Evolutionary conservation across 1,140 invertebrate species (phyloP).

Genomic region (Xylocopa sonorina): DNA sequence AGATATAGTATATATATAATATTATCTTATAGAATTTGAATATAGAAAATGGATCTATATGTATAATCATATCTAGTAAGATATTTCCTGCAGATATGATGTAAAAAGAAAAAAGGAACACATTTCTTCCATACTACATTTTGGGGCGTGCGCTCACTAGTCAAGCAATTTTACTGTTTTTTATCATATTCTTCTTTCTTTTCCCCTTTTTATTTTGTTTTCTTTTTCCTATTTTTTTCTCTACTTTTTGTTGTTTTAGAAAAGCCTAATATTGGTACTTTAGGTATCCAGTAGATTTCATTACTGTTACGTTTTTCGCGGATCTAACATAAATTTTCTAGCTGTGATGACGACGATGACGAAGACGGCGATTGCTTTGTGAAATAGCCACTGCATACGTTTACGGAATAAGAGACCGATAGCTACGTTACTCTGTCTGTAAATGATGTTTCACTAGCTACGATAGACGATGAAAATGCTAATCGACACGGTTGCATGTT

Average conservation of each 20-base stretch:
- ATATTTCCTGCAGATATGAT: conserved; percentile 54
- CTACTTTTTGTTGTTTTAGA: conserved; percentile 46
- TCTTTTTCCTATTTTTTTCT: conserved; percentile 11
- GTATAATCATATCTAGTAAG: conserved; percentile 56
- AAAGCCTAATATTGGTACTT: conserved; percentile 59
- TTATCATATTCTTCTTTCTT: conserved; percentile 57
- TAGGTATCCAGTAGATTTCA: conserved; percentile 64
- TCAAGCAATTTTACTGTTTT: conserved; percentile 79
- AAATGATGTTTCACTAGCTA: conserved; percentile 10
- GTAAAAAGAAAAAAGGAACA: conserved; percentile 60
- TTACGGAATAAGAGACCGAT: conserved; percentile 27
- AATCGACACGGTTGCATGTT: background rate
- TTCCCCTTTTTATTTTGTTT: background rate
- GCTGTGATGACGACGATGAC: conserved; percentile 62
- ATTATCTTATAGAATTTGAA: conserved; percentile 62
- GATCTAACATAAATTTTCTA: conserved; percentile 65
- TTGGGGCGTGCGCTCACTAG: conserved; percentile 78
- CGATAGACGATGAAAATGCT: background rate
- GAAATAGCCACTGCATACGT: conserved; percentile 64
- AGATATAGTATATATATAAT: conserved; percentile 64
- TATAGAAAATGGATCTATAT: conserved; percentile 55
- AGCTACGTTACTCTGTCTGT: conserved; percentile 23
- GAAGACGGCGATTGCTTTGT: conserved; percentile 57
- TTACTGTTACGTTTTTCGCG: conserved; percentile 60
- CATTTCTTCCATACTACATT: conserved; percentile 76